These are phyloP conservation scores for Petroica traversi DNA, from an alignment of 2,113 vertebrate species.

Conservation along the genomic window DNA sequence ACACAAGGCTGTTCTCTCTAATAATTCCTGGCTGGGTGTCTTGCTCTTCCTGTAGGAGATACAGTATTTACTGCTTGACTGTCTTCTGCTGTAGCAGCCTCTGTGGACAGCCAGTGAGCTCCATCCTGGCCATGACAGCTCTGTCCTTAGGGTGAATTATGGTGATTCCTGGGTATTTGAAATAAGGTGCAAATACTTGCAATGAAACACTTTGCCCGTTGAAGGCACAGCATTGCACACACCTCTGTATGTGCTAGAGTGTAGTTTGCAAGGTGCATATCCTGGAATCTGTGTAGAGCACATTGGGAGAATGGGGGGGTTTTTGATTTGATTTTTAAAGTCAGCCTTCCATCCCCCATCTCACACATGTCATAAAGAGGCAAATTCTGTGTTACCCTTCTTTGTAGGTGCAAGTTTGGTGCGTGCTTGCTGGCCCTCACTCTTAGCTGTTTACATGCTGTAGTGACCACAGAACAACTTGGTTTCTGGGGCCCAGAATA, in stretches of 20 bases:
- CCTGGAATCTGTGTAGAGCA: not conserved
- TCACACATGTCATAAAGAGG: accelerated
- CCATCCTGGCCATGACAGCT: not conserved
- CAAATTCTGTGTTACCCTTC: not conserved
- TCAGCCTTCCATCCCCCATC: not conserved
- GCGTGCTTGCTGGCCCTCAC: not conserved
- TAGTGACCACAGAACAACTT: not conserved
- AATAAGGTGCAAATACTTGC: not conserved
- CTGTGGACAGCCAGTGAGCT: not conserved
- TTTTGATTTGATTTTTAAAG: not conserved
- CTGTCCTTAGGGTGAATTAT: not conserved
- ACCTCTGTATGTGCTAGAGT: not conserved
- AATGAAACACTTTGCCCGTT: accelerated
- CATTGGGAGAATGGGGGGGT: not conserved
- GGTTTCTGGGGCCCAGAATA: not conserved
- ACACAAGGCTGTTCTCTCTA: not conserved
- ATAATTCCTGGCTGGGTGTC: not conserved
- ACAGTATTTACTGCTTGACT: not conserved
- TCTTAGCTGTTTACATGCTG: not conserved
- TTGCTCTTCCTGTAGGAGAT: not conserved
- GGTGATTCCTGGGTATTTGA: not conserved
- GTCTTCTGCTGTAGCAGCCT: not conserved
- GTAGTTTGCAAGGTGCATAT: not conserved
- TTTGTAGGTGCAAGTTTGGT: not conserved
- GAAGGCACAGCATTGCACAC: not conserved